These are phyloP conservation scores for Mesoclemmys tuberculata DNA, from an alignment of 2,113 vertebrate genomes.

Conservation along the genomic window DNA sequence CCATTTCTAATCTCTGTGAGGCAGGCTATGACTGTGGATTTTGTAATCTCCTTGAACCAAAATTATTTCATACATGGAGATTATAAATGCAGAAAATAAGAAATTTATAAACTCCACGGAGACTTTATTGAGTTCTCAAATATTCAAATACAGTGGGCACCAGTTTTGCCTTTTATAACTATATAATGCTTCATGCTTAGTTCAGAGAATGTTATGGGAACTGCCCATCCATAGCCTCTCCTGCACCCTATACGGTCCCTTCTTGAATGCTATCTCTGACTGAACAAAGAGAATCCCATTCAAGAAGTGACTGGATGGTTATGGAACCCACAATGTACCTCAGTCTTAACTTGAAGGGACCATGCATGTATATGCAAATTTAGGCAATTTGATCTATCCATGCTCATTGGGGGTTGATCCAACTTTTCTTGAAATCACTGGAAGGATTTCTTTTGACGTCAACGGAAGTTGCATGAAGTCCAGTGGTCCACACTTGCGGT, in stretches of 20 bases:
- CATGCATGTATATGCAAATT: not conserved
- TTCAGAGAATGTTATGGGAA: not conserved
- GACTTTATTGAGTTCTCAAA: not conserved
- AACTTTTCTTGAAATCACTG: not conserved
- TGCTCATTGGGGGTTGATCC: not conserved
- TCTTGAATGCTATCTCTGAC: no score
- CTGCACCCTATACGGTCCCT: no score
- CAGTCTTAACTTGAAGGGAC: not conserved
- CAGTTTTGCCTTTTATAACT: not conserved
- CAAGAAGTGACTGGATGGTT: not conserved
- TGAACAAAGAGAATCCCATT: no score
- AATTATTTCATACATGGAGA: not conserved
- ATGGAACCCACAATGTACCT: not conserved
- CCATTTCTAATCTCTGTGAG: not conserved
- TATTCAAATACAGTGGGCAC: not conserved
- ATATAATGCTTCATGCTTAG: no score
- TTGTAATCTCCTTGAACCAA: not conserved
- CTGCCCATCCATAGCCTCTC: no score
- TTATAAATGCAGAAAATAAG: not conserved
- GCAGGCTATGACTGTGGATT: not conserved
- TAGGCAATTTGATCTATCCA: not conserved
- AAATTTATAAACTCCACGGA: not conserved
- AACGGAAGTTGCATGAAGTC: not conserved
- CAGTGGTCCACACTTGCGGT: not conserved
- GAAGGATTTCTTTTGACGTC: not conserved